Evolutionary conservation across 2,113 vertebrate genomes (phyloP), one percentile per base, ranked within the genome.

Genomic region (Periophthalmodon schlosseri): DNA sequence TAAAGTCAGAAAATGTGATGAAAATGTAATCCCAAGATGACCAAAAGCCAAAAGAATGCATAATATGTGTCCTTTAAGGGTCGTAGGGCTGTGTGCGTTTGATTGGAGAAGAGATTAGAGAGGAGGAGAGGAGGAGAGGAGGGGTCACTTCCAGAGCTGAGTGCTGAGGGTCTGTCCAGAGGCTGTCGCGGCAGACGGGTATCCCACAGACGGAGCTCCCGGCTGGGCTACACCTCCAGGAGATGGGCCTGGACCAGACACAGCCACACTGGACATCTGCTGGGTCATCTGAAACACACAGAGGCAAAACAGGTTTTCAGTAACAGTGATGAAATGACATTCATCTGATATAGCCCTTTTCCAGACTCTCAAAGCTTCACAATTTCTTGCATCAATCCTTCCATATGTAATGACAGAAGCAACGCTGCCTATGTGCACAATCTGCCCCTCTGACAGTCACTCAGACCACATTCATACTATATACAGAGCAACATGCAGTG

Each of bases 111-210:
- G 24, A 47, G 36, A 6, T 8, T 1, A 39, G 36, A 6, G 16
- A 54, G 9, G 50, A 18, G 4, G 50, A 54, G 50, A 50, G 20
- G 12, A 60, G 68, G 61, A 68, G 61, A 70, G 49, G 68, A 28
- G 24, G 11, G 65, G 57, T 98, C 92, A 99, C 91, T 99, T 99
- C 97, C 97, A 99, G 84, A 99, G 95, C 77, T 99, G 97, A 82
- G 95, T 99, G 93, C 97, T 98, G 82, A 99, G 96, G 87, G 97
- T 99, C 92, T 99, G 97, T 68, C 97, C 97, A 8, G 97, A 95
- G 4, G 96, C 85, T 54, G 90, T 88, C 58, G 94, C 93, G 34
- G 79, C 79, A 8, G 95, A 85, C 2, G 88, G 58, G 96, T 96
- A 96, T 54, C 95, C 94, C 2, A 93, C 47, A 12, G 86, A 88